Evolutionary conservation across 2,888 invertebrate genomes (phyloP), one percentile per base, ranked within the genome.

Genomic region (Steinernema scapterisci): DNA sequence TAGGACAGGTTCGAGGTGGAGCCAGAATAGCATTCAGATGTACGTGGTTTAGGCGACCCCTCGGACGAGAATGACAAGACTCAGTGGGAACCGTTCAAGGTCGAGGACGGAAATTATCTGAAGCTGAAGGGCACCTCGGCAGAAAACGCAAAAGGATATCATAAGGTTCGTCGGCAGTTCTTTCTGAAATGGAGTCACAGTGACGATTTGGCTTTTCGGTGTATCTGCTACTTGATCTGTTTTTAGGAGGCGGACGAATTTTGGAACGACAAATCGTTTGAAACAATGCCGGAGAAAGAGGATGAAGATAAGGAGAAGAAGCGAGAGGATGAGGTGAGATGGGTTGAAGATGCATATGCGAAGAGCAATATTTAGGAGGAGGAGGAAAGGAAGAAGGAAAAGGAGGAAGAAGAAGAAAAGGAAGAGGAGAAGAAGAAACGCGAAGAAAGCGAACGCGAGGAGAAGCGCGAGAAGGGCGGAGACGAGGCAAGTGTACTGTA

Each of bases 251-350:
- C 63, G 63, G 31, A 63, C n/a, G 63, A 63, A 16, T 63, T 63
- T 31, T 63, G 63, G 63, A 63, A 63, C 63, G 9, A 63, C 63
- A 63, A 63, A 25, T 21, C 25, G 63, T 63, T 63, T 13, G 63
- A 63, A 27, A 63, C 31, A 31, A 21, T 63, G 25, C 31, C 63
- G 1, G 27, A 27, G 31, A 63, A 27, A n/a, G 63, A 31, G 6
- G 63, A 63, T 6, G 63, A 63, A 11, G 63, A 63, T 27, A 27
- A 21, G 31, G 31, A 63, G 31, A 31, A 63, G 63, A 63, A 52
- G 52, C 38, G 38, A 38, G 38, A 38, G 38, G 38, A 38, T 13
- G 16, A 63, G 31, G 16, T 27, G 31, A n/a, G 19, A 3, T 3
- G n/a, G 7, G 63, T 27, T 11, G 27, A 27, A 27, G 7, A 63